These are phyloP conservation scores for Athrips mouffetella DNA, from an alignment of 2,888 invertebrate genomes.

Conservation along the genomic window DNA sequence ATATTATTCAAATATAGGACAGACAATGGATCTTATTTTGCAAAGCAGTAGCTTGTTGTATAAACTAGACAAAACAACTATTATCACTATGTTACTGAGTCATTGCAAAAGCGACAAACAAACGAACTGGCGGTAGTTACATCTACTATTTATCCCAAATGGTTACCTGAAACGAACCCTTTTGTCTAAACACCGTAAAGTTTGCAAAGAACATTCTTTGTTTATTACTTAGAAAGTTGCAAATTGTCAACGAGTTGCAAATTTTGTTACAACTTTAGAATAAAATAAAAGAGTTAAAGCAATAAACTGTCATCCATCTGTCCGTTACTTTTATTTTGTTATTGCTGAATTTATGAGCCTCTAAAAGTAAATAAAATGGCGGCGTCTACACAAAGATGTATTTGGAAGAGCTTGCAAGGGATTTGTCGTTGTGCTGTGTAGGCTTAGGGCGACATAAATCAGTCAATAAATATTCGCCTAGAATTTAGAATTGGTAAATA, in stretches of 20 bases:
- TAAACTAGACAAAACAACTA: too few species aligned
- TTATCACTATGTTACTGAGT: conserved; percentile 55
- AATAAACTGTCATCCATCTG: conserved; percentile 16
- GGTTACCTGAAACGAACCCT: conserved; percentile 41
- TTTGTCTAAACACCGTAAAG: too few species aligned
- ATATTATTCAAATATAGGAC: too few species aligned
- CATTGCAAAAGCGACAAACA: conserved; percentile 55
- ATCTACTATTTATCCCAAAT: conserved; percentile 49
- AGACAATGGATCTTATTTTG: too few species aligned
- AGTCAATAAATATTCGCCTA: too few species aligned
- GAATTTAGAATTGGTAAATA: too few species aligned
- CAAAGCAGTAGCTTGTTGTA: too few species aligned
- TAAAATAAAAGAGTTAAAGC: conserved; percentile 23
- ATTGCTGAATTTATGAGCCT: conserved; percentile 31
- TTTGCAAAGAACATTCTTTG: conserved; percentile 26
- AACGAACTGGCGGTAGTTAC: conserved; percentile 40
- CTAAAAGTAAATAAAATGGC: conserved; percentile 3
- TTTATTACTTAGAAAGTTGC: conserved; percentile 45
- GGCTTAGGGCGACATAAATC: neutral
- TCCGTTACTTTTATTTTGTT: conserved; percentile 30
- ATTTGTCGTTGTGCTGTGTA: neutral
- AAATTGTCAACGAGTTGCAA: conserved; percentile 37
- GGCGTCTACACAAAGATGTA: neutral
- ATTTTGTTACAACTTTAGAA: conserved; percentile 21
- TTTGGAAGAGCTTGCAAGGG: neutral